Conservation (phyloP, 1,140 invertebrate species). For the Drosophila pruinosa region DNA sequence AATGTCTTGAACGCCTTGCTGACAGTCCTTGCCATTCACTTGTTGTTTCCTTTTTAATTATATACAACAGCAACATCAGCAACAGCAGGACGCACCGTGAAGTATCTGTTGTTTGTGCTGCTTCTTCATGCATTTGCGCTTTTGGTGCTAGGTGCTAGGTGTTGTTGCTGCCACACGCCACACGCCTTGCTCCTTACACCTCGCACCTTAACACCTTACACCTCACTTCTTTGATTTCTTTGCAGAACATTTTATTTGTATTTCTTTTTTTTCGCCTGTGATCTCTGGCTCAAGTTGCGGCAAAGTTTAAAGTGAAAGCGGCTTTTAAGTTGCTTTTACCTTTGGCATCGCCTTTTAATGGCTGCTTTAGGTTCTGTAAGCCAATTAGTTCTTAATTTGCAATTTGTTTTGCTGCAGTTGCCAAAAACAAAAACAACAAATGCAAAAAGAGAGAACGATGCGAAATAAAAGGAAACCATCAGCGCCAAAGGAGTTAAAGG, state of each 20-base stretch:
- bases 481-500: constrained; percentile 66
- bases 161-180: constrained; percentile 1
- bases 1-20: constrained; percentile 18
- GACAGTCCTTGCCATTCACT: constrained; percentile 12
- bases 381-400: constrained; percentile 81
- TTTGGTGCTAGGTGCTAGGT: constrained; percentile 5
- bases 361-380: constrained; percentile 79
- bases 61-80: constrained; percentile 57
- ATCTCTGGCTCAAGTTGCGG: constrained; percentile 60
- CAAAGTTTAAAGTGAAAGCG: constrained; percentile 71
- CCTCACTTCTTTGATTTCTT: constrained; percentile 58
- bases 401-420: constrained; percentile 80
- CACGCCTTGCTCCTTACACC: constrained; percentile 31
- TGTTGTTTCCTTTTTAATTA: constrained; percentile 73
- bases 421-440: constrained; percentile 16
- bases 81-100: background rate
- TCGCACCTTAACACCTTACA: constrained; percentile 27
- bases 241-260: constrained; percentile 7
- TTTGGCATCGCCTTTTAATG: constrained; percentile 59
- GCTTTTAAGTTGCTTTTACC: constrained; percentile 32
- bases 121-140: constrained; percentile 17
- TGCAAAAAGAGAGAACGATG: background rate
- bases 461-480: constrained; percentile 23
- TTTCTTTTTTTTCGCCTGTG: constrained; percentile 29
- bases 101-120: constrained; percentile 12